Conservation (phyloP, 2,888 invertebrate species). For the Epicampocera succincta region DNA sequence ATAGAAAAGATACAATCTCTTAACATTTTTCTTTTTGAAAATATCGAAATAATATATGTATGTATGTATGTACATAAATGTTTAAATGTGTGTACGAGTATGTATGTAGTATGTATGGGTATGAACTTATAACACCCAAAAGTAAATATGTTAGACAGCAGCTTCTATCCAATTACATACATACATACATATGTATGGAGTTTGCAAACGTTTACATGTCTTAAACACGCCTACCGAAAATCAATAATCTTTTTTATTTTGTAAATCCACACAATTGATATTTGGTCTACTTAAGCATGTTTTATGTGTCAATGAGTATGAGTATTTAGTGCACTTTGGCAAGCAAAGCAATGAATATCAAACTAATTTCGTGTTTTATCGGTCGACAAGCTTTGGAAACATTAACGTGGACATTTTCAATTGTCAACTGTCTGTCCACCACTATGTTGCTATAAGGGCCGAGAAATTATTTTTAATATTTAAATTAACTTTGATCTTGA, state of each 20-base stretch:
- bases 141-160: no score
- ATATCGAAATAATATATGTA: no score
- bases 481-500: conserved; percentile 51
- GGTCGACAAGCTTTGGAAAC: neutral
- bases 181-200: neutral
- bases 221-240: conserved; percentile 22
- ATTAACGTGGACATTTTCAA: conserved; percentile 26
- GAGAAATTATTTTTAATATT: conserved; percentile 22
- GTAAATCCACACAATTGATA: conserved; percentile 26
- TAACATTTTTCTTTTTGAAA: no score
- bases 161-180: no score
- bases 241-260: conserved; percentile 35
- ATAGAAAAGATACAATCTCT: no score
- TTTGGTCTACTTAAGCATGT: conserved; percentile 50
- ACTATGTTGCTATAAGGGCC: conserved; percentile 19
- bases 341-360: neutral
- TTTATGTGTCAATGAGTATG: conserved; percentile 17
- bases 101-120: no score
- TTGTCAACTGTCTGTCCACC: neutral
- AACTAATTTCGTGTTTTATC: conserved; percentile 15
- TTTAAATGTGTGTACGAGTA: no score
- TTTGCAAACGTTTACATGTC: neutral
- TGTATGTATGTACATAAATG: no score
- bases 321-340: neutral
- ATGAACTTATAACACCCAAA: no score